Base-by-base conservation (phyloP, 2,113 vertebrate genomes). In the Urocynchramus pylzowi region DNA sequence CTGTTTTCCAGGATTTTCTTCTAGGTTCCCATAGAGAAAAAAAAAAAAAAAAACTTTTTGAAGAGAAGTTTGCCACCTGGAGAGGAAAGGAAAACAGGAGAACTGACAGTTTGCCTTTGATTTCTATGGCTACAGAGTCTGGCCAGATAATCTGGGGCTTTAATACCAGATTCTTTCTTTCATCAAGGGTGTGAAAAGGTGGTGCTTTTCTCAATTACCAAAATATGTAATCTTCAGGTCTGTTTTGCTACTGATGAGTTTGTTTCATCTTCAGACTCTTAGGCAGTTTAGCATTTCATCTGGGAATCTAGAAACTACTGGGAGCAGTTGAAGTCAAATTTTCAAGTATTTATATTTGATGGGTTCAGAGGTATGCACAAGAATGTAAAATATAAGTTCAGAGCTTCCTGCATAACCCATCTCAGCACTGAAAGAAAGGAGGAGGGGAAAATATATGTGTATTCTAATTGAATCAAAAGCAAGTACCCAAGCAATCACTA, bases 331-430 rank as follows among this genome's bases (percentile, higher is more conserved):
- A 92, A 97, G 49, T 87, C 49, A 80, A 96, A 91, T 41, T 89
- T 93, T 95, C 75, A 83, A 94, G 87, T 92, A 90, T 93, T 89
- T 87, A 81, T 93, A 87, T 39, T 87, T 83, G 54, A 63, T 69
- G 11, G 33, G 31, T 94, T 76, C 69, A 85, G 90, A 78, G 49
- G 30, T 53, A 85, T 63, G 35, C 65, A 90, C 27, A 60, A 81
- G 80, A 93, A 95, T 87, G 37, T 89, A 82, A 96, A 96, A 90
- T 31, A 63, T 24, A 75, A 83, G 69, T 81, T 96, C 79, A 92
- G 87, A 93, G 33, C 37, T 60, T 96, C 44, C 49, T 78, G 53
- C n/a, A 33, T 39, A 74, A 69, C 35, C 27, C 19, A 42, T 35
- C 57, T 83, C 60, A 78, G 74, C 80, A 21, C 10, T 86, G 30